These are phyloP conservation scores for Phymanthus crucifer DNA, from an alignment of 92 coral and sea anemone species.

Conservation along the genomic window DNA sequence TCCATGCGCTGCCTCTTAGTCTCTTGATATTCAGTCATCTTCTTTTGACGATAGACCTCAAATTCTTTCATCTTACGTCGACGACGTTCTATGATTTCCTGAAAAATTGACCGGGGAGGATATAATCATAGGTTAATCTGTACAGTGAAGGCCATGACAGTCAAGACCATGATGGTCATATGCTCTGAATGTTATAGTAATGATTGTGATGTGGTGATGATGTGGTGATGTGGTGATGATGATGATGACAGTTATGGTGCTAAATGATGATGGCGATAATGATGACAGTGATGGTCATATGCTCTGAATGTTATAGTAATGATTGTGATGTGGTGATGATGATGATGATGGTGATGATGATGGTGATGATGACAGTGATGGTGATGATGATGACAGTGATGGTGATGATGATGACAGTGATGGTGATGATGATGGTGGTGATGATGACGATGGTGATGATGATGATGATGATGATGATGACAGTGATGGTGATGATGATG, in stretches of 20 bases:
- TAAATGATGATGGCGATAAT: not conserved
- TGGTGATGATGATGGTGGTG: not conserved
- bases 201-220: conserved; percentile 5
- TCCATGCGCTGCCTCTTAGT: conserved; percentile 81
- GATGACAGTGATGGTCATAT: conserved; percentile 4
- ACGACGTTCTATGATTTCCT: conserved; percentile 98
- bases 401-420: not conserved
- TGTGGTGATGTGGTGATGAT: not conserved
- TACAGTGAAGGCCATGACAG: not conserved
- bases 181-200: not conserved
- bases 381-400: not conserved
- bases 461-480: not conserved
- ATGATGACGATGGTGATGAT: not conserved
- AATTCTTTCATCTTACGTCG: conserved; percentile 93
- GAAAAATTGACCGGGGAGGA: not conserved
- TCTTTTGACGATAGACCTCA: conserved; percentile 92
- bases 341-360: conserved; percentile 4
- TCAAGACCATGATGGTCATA: not conserved
- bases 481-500: not conserved
- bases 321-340: not conserved
- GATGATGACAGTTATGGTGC: not conserved
- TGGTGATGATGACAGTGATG: not conserved
- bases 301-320: not conserved
- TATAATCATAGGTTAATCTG: not conserved
- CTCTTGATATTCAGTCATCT: conserved; percentile 72